Evolutionary conservation across 2,797 vertebrate species (phyloP).

Genomic region (Mareca penelope): DNA sequence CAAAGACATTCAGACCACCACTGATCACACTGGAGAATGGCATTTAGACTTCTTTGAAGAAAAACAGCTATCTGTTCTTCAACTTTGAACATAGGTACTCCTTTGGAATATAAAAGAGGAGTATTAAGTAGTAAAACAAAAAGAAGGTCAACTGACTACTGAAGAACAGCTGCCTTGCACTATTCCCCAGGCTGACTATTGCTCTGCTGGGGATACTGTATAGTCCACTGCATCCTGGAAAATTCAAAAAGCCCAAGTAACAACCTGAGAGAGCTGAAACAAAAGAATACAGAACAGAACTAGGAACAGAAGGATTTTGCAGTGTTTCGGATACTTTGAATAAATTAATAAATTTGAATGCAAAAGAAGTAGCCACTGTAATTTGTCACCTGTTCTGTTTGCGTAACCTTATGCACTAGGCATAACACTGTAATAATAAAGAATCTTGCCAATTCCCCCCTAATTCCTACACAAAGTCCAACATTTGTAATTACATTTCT

Average conservation of each 20-base stretch:
- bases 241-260: neutral
- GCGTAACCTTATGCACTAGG: neutral
- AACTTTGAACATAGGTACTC: neutral
- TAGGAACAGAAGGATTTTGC: neutral
- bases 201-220: neutral
- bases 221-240: neutral
- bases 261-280: neutral
- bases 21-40: neutral
- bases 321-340: neutral
- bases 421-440: neutral
- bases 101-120: neutral
- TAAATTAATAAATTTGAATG: slow-evolving; percentile 2
- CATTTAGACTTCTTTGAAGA: neutral
- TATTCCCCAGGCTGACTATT: neutral
- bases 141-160: neutral
- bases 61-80: neutral
- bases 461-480: neutral
- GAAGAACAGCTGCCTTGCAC: neutral
- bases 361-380: neutral
- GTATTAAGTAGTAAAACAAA: neutral
- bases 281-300: neutral
- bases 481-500: neutral
- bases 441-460: neutral
- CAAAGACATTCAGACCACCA: neutral
- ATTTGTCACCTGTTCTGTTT: neutral